A percentile compares a stretch with the other conserved stretches of the same genome.
Conservation (phyloP, 2,888 invertebrate species). For the Tipula helvola region DNA sequence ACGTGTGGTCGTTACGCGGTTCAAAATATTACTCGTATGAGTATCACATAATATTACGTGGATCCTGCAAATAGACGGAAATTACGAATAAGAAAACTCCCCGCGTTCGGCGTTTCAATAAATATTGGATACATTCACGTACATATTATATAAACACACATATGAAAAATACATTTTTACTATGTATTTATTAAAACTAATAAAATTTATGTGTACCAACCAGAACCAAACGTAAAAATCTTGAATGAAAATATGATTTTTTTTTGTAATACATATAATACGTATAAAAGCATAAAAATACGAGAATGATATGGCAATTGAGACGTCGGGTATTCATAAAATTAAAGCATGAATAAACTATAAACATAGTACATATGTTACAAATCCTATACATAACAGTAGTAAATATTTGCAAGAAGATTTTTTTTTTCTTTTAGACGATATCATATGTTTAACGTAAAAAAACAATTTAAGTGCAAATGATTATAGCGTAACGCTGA, state of each 20-base stretch:
- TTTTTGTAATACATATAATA: not conserved
- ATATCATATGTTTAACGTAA: not conserved
- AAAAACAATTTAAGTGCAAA: not conserved
- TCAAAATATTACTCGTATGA: not conserved
- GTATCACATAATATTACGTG: not conserved
- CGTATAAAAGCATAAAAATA: not conserved
- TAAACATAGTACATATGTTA: not conserved
- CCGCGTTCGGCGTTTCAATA: not conserved
- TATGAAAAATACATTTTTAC: not conserved
- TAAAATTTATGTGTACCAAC: not conserved
- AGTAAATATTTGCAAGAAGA: not conserved
- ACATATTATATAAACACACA: not conserved
- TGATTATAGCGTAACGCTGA: not conserved
- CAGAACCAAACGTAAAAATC: conserved; percentile 4
- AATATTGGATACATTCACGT: not conserved
- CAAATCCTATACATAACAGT: not conserved
- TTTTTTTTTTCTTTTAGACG: not conserved
- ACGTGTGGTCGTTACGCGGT: not conserved
- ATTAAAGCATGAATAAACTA: not conserved
- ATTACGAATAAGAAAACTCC: not conserved
- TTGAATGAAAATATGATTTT: not conserved
- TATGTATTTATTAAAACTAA: not conserved
- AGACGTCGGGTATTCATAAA: conserved; percentile 6
- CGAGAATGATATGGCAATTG: conserved; percentile 5
- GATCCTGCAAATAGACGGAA: not conserved